Evolutionary conservation across 1,140 invertebrate genomes (phyloP).

Genomic region (Oryctes rhinoceros): DNA sequence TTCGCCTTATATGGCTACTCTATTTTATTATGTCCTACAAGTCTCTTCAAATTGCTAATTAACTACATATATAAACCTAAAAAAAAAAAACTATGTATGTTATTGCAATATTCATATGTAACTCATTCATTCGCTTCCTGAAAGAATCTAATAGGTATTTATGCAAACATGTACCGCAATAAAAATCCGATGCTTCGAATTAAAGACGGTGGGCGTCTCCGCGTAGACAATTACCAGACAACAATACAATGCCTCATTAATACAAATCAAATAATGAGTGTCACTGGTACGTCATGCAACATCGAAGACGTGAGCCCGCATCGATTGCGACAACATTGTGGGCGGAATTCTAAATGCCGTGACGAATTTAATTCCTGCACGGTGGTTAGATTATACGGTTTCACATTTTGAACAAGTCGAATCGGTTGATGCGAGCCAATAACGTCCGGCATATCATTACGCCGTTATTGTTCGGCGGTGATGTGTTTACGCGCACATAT

Average conservation of each 20-base stretch:
- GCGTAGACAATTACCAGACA: constrained; percentile 12
- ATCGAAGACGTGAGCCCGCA: constrained; percentile 4
- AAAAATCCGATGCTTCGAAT: background rate
- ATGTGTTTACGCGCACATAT: constrained; percentile 18
- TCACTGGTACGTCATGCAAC: constrained; percentile 10
- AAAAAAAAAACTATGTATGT: too few species aligned
- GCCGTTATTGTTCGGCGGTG: background rate
- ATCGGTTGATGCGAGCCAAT: constrained; percentile 7
- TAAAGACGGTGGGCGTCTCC: background rate
- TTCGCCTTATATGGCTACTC: too few species aligned
- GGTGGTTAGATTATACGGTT: constrained; percentile 14
- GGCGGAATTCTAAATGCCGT: constrained; percentile 13
- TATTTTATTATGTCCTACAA: too few species aligned
- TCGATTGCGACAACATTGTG: constrained; percentile 6
- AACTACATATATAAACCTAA: too few species aligned
- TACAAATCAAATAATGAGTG: constrained; percentile 22
- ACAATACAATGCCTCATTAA: constrained; percentile 12
- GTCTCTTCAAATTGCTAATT: too few species aligned
- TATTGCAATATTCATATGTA: too few species aligned
- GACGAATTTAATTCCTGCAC: constrained; percentile 18
- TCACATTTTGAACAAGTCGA: constrained; percentile 12
- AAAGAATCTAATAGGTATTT: background rate
- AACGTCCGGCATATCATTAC: background rate
- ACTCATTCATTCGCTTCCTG: background rate
- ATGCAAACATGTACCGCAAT: background rate